phyloP scores from a whole-genome alignment of 1,140 invertebrate genomes.

The Drosophila repletoides region DNA sequence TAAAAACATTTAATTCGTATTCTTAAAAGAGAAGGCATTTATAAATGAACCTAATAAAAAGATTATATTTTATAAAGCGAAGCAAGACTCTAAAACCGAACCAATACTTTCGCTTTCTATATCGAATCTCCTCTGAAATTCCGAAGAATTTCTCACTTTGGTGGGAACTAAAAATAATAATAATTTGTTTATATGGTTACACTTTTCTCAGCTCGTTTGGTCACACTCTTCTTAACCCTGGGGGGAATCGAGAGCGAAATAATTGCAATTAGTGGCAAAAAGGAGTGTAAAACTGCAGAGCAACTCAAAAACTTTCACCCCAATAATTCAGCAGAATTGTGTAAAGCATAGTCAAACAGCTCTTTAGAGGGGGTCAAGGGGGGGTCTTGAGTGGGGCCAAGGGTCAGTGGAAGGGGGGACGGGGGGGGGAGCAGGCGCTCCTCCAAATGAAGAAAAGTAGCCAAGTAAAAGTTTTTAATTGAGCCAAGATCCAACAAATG shows the following conservation, averaged over 20 bases:
- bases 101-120: too few relatives aligned
- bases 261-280: slow-evolving; percentile 70
- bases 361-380: not conserved
- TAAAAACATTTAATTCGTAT: too few relatives aligned
- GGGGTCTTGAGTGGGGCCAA: not conserved
- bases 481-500: slow-evolving; percentile 80
- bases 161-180: slow-evolving; percentile 27
- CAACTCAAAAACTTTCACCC: slow-evolving; percentile 30
- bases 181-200: slow-evolving; percentile 30
- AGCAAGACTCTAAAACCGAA: too few relatives aligned
- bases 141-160: not conserved
- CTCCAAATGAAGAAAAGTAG: slow-evolving; percentile 76
- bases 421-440: slow-evolving; percentile 52
- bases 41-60: too few relatives aligned
- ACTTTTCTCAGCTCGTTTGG: not conserved
- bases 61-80: too few relatives aligned
- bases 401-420: slow-evolving; percentile 31
- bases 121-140: too few relatives aligned
- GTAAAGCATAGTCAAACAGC: slow-evolving; percentile 39
- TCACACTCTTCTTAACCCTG: not conserved
- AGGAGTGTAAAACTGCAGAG: slow-evolving; percentile 29
- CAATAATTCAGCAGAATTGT: slow-evolving; percentile 10
- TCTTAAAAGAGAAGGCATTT: too few relatives aligned
- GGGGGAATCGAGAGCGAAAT: slow-evolving; percentile 35
- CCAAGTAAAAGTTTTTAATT: slow-evolving; percentile 78